Evolutionary conservation across 1,140 invertebrate species (phyloP).

Genomic region (Calosoma granatense): DNA sequence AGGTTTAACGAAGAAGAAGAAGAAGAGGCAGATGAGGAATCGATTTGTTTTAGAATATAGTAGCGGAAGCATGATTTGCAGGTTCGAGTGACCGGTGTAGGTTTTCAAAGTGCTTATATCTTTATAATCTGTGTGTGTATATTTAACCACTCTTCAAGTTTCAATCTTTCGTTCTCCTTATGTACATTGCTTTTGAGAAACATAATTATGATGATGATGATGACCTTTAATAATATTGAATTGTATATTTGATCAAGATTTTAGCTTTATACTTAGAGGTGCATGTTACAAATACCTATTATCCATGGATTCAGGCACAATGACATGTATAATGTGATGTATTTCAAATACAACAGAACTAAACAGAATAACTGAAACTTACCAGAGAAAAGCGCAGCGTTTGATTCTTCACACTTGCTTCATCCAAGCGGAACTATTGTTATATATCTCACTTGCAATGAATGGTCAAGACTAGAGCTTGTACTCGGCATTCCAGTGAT

Average conservation of each 20-base stretch:
- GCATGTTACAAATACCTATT: conserved; percentile 19
- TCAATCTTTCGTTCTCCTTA: background rate
- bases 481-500: conserved; percentile 6
- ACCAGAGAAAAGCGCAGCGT: background rate
- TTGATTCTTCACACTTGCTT: background rate
- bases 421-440: background rate
- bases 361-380: conserved; percentile 11
- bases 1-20: background rate
- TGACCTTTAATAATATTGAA: conserved; percentile 5
- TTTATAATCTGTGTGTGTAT: conserved; percentile 7
- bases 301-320: conserved; percentile 22
- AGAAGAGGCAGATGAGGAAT: background rate
- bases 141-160: background rate
- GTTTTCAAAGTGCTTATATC: background rate
- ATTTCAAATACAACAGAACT: conserved; percentile 16
- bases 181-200: conserved; percentile 1
- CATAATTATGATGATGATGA: no score
- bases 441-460: conserved; percentile 7
- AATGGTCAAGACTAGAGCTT: background rate
- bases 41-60: background rate
- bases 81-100: background rate
- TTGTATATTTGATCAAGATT: conserved; percentile 8
- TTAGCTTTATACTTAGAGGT: conserved; percentile 26
- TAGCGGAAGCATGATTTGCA: background rate
- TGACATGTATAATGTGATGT: conserved; percentile 22